These are phyloP conservation scores for Cenopis cana DNA, from an alignment of 2,888 invertebrate genomes.

Conservation along the genomic window DNA sequence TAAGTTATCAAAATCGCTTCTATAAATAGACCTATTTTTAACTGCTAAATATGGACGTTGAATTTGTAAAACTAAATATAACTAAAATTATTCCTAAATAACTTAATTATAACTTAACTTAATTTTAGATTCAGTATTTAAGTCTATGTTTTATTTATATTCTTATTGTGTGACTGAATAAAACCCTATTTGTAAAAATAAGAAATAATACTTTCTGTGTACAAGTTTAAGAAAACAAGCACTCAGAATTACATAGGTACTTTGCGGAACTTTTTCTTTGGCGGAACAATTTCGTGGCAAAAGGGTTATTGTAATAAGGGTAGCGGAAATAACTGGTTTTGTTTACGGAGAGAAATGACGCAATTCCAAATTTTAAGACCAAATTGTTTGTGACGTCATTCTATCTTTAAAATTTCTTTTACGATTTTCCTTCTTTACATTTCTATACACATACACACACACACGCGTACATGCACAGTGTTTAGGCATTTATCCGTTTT, in stretches of 20 bases:
- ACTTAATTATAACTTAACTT: too few relatives aligned
- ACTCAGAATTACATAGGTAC: neutral
- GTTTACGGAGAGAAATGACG: conserved; percentile 3
- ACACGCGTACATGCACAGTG: too few relatives aligned
- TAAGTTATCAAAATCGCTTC: conserved; percentile 1
- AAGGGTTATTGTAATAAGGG: conserved; percentile 13
- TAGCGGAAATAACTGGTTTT: conserved; percentile 6
- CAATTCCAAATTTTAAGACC: neutral
- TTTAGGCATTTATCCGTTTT: too few relatives aligned
- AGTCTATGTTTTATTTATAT: too few relatives aligned
- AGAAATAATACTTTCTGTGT: neutral
- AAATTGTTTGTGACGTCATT: neutral
- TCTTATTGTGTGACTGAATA: too few relatives aligned
- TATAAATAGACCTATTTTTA: too few relatives aligned
- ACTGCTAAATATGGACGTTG: too few relatives aligned
- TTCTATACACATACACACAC: neutral
- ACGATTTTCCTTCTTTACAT: neutral
- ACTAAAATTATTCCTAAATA: too few relatives aligned
- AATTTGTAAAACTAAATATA: too few relatives aligned
- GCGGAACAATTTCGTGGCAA: conserved; percentile 4
- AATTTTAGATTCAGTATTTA: too few relatives aligned
- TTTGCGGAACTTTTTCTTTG: conserved; percentile 8
- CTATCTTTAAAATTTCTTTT: neutral
- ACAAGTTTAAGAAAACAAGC: conserved; percentile 9
- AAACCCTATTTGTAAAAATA: too few relatives aligned